A percentile compares a stretch with the other conserved stretches of the same genome.
These are phyloP conservation scores for Luehdorfia chinensis DNA, from an alignment of 1,140 invertebrate genomes.

Conservation along the genomic window DNA sequence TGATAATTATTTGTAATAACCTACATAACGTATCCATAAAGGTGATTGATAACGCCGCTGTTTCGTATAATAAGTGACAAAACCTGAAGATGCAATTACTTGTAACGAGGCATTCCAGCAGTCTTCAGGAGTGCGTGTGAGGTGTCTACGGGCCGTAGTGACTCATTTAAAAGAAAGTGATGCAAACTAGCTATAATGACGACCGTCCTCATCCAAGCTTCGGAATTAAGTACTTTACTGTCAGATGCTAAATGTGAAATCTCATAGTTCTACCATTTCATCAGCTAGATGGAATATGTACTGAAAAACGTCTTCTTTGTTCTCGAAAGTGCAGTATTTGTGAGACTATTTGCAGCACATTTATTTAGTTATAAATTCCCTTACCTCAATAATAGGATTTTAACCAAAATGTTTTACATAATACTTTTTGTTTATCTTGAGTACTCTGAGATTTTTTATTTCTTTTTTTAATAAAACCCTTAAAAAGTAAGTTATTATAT, in stretches of 20 bases:
- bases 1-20: too few relatives aligned
- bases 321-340: constrained; percentile 3
- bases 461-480: too few relatives aligned
- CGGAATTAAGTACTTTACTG: neutral
- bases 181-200: constrained; percentile 13
- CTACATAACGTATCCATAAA: too few relatives aligned
- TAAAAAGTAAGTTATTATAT: too few relatives aligned
- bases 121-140: too few relatives aligned
- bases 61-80: too few relatives aligned
- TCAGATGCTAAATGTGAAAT: neutral
- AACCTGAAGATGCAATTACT: too few relatives aligned
- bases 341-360: constrained; percentile 13
- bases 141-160: neutral
- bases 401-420: constrained; percentile 14
- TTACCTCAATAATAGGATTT: constrained; percentile 13
- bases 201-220: constrained; percentile 27
- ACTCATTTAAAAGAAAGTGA: neutral
- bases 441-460: too few relatives aligned
- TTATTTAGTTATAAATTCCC: constrained; percentile 9
- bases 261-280: constrained; percentile 2
- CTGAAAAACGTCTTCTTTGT: neutral
- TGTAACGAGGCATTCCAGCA: too few relatives aligned
- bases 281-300: neutral
- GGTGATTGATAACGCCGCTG: too few relatives aligned
- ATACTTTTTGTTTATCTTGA: too few relatives aligned